Percentiles rank a stretch among this genome's conserved stretches.
These are phyloP conservation scores for Lagothrix lagotricha DNA, from an alignment of 2,797 vertebrate genomes.

Conservation along the genomic window DNA sequence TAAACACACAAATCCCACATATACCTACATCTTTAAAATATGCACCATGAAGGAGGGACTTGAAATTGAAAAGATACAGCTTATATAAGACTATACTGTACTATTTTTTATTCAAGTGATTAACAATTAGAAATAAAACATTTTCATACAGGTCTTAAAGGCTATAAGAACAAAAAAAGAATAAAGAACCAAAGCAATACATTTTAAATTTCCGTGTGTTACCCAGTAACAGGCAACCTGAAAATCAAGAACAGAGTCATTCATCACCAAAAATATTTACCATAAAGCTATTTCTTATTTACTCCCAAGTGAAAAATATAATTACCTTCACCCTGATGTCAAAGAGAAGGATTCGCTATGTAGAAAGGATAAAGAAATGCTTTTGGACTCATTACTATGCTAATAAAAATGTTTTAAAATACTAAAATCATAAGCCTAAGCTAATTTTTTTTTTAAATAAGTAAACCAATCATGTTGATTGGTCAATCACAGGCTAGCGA, in stretches of 20 bases:
- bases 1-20: background rate
- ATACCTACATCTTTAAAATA: background rate
- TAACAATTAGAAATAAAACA: conserved; percentile 31
- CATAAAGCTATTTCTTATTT: background rate
- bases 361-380: background rate
- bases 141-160: background rate
- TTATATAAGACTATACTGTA: background rate
- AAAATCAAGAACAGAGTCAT: background rate
- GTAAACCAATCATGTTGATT: background rate
- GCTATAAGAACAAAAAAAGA: background rate
- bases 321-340: conserved; percentile 10
- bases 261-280: conserved; percentile 9
- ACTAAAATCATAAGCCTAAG: background rate
- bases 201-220: conserved; percentile 1
- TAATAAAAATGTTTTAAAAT: conserved; percentile 39
- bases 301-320: background rate
- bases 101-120: conserved; percentile 26
- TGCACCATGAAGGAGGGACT: background rate
- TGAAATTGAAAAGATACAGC: background rate
- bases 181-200: conserved; percentile 14
- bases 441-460: background rate
- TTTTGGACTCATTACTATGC: background rate
- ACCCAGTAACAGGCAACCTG: background rate
- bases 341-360: background rate
- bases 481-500: background rate